Percentiles rank a stretch among this genome's conserved stretches.
Conservation (phyloP, 1,140 invertebrate genomes). For the Neodiprion pinetum region DNA sequence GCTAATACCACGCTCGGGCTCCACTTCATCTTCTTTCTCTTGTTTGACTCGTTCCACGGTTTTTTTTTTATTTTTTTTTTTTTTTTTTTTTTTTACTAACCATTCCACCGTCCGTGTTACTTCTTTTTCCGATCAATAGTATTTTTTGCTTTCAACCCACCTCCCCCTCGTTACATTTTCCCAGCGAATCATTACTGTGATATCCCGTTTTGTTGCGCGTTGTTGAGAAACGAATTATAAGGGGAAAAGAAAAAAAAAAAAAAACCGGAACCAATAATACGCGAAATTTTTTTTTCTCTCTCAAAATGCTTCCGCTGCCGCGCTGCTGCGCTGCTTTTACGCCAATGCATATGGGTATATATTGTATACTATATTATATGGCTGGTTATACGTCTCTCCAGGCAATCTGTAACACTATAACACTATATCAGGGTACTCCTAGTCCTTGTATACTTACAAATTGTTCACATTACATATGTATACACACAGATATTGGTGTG, state of each 20-base stretch:
- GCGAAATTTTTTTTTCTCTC: constrained; percentile 29
- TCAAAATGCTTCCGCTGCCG: constrained; percentile 59
- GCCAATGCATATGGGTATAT: constrained; percentile 50
- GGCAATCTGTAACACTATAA: constrained; percentile 14
- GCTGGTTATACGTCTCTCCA: constrained; percentile 15
- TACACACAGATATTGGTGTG: constrained; percentile 22
- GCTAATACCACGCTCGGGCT: constrained; percentile 27
- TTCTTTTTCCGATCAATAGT: constrained; percentile 17
- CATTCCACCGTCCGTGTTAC: constrained; percentile 48
- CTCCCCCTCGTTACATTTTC: constrained; percentile 26
- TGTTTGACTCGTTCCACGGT: constrained; percentile 36
- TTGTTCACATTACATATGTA: constrained; percentile 27
- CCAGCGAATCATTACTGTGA: constrained; percentile 10
- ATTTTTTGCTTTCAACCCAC: constrained; percentile 12
- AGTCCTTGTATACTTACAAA: constrained; percentile 34
- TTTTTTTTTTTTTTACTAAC: constrained; percentile 30
- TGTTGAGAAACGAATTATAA: neutral
- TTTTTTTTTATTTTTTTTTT: constrained; percentile 32
- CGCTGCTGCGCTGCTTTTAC: constrained; percentile 61
- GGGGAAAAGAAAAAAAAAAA: too few species aligned
- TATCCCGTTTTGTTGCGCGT: constrained; percentile 26
- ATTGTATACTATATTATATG: too few species aligned
- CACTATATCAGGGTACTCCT: constrained; percentile 36
- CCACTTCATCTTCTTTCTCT: constrained; percentile 25
- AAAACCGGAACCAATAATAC: too few species aligned